These are phyloP conservation scores for Lagocephalus sceleratus DNA, from an alignment of 2,797 vertebrate genomes.

Conservation along the genomic window DNA sequence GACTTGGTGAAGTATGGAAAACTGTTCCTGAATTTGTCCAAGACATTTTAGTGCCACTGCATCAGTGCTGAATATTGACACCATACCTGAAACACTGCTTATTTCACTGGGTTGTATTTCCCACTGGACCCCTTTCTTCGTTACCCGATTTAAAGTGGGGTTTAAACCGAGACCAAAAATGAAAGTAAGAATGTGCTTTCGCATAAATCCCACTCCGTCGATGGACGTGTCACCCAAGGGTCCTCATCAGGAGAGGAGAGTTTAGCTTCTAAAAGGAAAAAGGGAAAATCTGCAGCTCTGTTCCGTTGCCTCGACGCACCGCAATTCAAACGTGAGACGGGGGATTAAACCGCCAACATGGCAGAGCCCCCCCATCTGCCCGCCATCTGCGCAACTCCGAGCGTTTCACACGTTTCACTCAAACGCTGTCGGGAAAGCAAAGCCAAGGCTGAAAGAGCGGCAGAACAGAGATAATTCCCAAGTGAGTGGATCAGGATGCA, in stretches of 20 bases:
- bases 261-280: slow-evolving; percentile 32
- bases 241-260: slow-evolving; percentile 31
- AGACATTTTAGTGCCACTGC: slow-evolving; percentile 7
- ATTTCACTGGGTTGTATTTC: slow-evolving; percentile 18
- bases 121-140: slow-evolving; percentile 20
- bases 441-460: background rate
- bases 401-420: slow-evolving; percentile 3
- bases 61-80: slow-evolving; percentile 20
- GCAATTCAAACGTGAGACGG: slow-evolving; percentile 63
- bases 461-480: slow-evolving; percentile 14
- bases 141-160: slow-evolving; percentile 47
- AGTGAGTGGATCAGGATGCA: slow-evolving; percentile 19
- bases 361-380: slow-evolving; percentile 35
- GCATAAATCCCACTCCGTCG: slow-evolving; percentile 57
- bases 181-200: slow-evolving; percentile 52
- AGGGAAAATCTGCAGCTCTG: slow-evolving; percentile 18
- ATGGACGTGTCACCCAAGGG: slow-evolving; percentile 46
- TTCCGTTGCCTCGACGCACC: slow-evolving; percentile 53
- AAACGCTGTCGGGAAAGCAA: slow-evolving; percentile 35
- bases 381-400: slow-evolving; percentile 31
- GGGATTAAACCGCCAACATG: slow-evolving; percentile 60
- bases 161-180: slow-evolving; percentile 51
- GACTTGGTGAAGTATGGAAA: too few species aligned
- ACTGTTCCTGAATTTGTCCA: slow-evolving; percentile 4
- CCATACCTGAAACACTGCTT: slow-evolving; percentile 23